Conservation (phyloP, 2,113 vertebrate species). For the Anarrhichthys ocellatus region DNA sequence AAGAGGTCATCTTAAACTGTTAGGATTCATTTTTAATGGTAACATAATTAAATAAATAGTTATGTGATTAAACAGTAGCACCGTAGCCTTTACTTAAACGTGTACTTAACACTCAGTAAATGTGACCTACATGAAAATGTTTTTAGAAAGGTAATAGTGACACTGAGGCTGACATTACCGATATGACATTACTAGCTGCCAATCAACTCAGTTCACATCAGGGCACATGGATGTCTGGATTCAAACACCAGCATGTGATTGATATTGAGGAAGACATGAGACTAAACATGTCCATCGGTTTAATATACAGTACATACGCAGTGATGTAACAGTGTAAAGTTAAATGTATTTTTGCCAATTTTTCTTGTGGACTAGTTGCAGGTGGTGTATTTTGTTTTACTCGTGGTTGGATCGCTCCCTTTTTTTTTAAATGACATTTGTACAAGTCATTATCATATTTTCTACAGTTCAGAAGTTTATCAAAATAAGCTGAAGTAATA, state of each 20-base stretch:
- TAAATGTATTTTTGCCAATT: background rate
- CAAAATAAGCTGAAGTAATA: background rate
- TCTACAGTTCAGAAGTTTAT: background rate
- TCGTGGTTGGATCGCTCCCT: background rate
- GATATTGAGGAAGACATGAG: background rate
- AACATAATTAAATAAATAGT: too few relatives aligned
- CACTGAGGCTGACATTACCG: background rate
- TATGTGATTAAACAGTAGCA: background rate
- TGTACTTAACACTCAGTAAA: background rate
- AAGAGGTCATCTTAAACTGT: background rate
- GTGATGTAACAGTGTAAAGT: background rate
- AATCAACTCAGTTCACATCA: background rate
- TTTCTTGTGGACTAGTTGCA: background rate
- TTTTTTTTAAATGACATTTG: background rate
- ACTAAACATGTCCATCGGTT: background rate
- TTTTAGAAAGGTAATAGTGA: background rate
- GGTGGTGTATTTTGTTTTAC: background rate
- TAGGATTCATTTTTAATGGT: too few relatives aligned
- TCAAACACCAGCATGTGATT: background rate
- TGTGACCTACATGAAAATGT: background rate
- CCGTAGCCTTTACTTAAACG: background rate
- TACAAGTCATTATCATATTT: background rate
- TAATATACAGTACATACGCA: background rate
- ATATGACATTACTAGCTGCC: background rate
- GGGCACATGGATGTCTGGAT: background rate